phyloP scores from a whole-genome alignment of 2,888 invertebrate species.

The Eudemis profundana region DNA sequence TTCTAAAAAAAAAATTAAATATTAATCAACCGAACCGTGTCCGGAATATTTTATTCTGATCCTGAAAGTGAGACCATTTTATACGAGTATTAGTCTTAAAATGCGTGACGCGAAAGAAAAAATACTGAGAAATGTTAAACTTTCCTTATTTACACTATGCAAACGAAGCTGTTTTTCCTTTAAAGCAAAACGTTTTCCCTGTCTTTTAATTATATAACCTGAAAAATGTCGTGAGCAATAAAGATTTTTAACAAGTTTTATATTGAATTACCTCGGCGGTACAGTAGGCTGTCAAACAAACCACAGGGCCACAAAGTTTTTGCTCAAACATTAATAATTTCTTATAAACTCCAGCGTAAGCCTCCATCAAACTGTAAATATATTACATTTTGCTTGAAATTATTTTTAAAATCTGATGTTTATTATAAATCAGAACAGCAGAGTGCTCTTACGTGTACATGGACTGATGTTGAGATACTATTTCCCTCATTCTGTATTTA shows the following conservation, averaged over 20 bases:
- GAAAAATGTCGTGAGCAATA: slow-evolving; percentile 20
- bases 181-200: slow-evolving; percentile 6
- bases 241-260: slow-evolving; percentile 41
- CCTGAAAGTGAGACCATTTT: slow-evolving; percentile 20
- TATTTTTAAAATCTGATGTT: slow-evolving; percentile 26
- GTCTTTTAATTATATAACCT: slow-evolving; percentile 21
- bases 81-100: slow-evolving; percentile 6
- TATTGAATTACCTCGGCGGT: slow-evolving; percentile 56
- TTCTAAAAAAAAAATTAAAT: slow-evolving; percentile 52
- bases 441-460: slow-evolving; percentile 61
- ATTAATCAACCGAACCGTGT: slow-evolving; percentile 30
- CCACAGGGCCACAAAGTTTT: slow-evolving; percentile 56
- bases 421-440: slow-evolving; percentile 27
- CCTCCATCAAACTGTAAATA: slow-evolving; percentile 59
- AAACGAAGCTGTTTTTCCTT: not conserved
- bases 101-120: slow-evolving; percentile 9
- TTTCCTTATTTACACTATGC: not conserved
- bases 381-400: slow-evolving; percentile 24
- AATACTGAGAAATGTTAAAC: not conserved
- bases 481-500: slow-evolving; percentile 59
- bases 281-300: slow-evolving; percentile 65
- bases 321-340: slow-evolving; percentile 69
- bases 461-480: slow-evolving; percentile 61
- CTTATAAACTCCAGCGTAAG: slow-evolving; percentile 62
- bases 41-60: slow-evolving; percentile 29